A percentile compares a stretch with the other conserved stretches of the same genome.
Evolutionary conservation across 2,113 vertebrate species (phyloP).

Genomic region (Rhynchomys soricoides): DNA sequence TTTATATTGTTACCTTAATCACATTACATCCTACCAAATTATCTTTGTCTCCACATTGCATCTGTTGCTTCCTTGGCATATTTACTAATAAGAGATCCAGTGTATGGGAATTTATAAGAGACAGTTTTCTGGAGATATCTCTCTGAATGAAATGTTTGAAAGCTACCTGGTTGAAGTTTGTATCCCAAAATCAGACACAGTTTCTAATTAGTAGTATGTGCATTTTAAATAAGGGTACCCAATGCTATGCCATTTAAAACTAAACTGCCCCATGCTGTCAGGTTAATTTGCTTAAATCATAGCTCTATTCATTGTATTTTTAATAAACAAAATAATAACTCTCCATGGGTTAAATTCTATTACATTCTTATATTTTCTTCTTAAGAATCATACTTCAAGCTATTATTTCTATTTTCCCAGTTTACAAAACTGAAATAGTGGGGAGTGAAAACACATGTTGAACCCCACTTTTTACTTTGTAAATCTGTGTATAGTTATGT

Average conservation of each 20-base stretch:
- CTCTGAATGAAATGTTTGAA: neutral
- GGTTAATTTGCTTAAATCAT: conserved; percentile 57
- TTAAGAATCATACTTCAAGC: neutral
- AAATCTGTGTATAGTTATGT: neutral
- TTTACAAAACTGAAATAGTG: neutral
- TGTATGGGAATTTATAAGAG: neutral
- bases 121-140: neutral
- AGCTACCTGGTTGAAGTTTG: neutral
- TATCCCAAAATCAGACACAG: neutral
- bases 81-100: neutral
- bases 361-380: neutral
- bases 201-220: neutral
- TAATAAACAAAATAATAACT: neutral
- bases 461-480: neutral
- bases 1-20: neutral
- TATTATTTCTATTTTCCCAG: neutral
- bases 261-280: neutral
- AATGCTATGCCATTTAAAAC: neutral
- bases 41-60: neutral
- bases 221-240: neutral
- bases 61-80: neutral
- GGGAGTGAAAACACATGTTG: neutral
- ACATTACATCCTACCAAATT: neutral
- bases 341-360: neutral
- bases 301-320: neutral